phyloP scores from a whole-genome alignment of 2,113 vertebrate species.

The Neopipo cinnamomea region DNA sequence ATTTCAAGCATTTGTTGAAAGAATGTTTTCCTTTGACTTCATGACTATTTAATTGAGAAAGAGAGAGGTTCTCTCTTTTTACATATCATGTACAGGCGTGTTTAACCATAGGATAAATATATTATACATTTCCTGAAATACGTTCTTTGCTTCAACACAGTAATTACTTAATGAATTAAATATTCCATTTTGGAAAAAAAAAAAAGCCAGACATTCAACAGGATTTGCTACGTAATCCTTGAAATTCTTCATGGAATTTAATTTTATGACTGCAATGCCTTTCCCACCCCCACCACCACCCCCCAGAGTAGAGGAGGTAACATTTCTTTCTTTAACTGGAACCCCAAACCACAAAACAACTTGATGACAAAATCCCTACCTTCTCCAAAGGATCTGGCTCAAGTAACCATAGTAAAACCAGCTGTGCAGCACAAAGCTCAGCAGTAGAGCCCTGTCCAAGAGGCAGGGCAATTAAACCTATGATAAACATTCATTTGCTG shows the following conservation, averaged over 20 bases:
- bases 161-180: not conserved
- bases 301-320: rapidly evolving
- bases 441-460: not conserved
- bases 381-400: not conserved
- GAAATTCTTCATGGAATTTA: not conserved
- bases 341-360: not conserved
- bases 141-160: not conserved
- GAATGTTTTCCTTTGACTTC: not conserved
- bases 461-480: not conserved
- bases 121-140: not conserved
- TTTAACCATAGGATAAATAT: not conserved
- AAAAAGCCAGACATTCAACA: not conserved
- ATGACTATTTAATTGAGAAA: not conserved
- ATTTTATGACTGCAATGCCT: not conserved
- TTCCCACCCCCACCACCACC: too few species aligned
- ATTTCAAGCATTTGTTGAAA: not conserved
- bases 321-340: not conserved
- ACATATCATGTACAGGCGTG: not conserved
- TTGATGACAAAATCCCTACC: not conserved
- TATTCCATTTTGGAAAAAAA: not conserved
- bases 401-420: not conserved
- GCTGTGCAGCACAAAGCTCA: not conserved
- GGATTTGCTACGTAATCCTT: not conserved
- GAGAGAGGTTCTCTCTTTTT: not conserved
- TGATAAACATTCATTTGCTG: not conserved